A percentile compares a stretch with the other conserved stretches of the same genome.
These are phyloP conservation scores for Idris sp. DNA, from an alignment of 1,140 invertebrate genomes.

Conservation along the genomic window DNA sequence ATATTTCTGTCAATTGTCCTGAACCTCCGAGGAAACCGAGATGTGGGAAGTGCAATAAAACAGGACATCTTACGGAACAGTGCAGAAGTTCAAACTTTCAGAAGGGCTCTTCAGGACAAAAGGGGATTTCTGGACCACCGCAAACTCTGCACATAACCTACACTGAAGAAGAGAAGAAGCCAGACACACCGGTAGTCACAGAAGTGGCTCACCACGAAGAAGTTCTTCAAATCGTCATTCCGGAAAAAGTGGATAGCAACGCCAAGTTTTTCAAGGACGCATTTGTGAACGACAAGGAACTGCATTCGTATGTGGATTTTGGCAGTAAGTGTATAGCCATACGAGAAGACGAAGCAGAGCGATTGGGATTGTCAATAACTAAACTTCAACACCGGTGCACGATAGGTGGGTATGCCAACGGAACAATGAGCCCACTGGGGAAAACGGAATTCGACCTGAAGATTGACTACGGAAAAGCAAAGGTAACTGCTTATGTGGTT, in stretches of 20 bases:
- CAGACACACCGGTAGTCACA: no score
- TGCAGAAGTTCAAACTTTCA: constrained; percentile 6
- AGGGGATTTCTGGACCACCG: no score
- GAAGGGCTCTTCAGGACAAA: background rate
- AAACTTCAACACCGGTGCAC: background rate
- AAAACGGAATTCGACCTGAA: constrained; percentile 10
- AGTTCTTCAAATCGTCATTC: no score
- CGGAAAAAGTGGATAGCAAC: constrained; percentile 6
- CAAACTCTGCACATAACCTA: no score
- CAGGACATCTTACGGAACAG: constrained; percentile 5
- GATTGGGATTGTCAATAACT: constrained; percentile 3
- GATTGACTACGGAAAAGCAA: constrained; percentile 14
- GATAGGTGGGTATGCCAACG: constrained; percentile 19
- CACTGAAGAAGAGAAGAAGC: no score
- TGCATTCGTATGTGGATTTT: constrained; percentile 16
- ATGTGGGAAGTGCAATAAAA: constrained; percentile 26
- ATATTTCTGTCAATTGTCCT: constrained; percentile 18
- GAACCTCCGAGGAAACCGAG: constrained; percentile 24
- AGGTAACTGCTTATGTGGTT: constrained; percentile 20
- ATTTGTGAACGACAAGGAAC: constrained; percentile 8
- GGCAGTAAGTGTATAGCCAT: constrained; percentile 30
- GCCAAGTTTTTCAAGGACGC: constrained; percentile 29
- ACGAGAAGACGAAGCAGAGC: constrained; percentile 4
- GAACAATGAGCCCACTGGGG: constrained; percentile 11
- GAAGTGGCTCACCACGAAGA: no score